A percentile compares a stretch with the other conserved stretches of the same genome.
phyloP scores from a whole-genome alignment of 1,140 invertebrate species.

The Bombus impatiens region DNA sequence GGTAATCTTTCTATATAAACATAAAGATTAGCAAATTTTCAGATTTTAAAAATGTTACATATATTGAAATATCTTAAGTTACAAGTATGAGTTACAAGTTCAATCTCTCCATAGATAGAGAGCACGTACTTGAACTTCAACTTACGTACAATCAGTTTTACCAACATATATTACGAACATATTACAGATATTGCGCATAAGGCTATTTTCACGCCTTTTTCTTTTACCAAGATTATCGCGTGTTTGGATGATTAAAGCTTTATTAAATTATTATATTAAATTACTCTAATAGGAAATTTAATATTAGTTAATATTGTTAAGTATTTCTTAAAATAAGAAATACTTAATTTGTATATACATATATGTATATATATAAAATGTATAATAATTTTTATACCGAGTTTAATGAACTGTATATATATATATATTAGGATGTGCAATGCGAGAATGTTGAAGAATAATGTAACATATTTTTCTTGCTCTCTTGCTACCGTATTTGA shows the following conservation, averaged over 20 bases:
- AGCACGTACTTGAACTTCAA: constrained; percentile 68
- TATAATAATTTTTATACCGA: not conserved
- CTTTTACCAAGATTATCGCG: not conserved
- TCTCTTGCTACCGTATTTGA: not conserved
- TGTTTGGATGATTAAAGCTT: not conserved
- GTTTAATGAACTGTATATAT: not conserved
- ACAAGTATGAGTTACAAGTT: not conserved
- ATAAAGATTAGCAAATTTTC: not conserved
- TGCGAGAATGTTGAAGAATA: not conserved
- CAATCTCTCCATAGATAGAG: not conserved
- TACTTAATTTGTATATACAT: too few relatives aligned
- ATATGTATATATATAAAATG: too few relatives aligned
- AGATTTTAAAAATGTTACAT: not conserved
- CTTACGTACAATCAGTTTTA: constrained; percentile 52
- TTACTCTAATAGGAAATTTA: not conserved
- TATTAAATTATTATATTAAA: not conserved
- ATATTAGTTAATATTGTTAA: not conserved
- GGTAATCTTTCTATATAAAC: not conserved
- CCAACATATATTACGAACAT: not conserved
- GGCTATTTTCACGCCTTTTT: not conserved
- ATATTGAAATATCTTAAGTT: not conserved
- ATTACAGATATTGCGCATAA: not conserved
- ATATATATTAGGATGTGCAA: not conserved
- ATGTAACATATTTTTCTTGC: not conserved
- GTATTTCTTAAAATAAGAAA: too few relatives aligned